A percentile compares a stretch with the other conserved stretches of the same genome.
These are phyloP conservation scores for Epizoanthus ramosus DNA, from an alignment of 92 coral and sea anemone species.

Conservation along the genomic window DNA sequence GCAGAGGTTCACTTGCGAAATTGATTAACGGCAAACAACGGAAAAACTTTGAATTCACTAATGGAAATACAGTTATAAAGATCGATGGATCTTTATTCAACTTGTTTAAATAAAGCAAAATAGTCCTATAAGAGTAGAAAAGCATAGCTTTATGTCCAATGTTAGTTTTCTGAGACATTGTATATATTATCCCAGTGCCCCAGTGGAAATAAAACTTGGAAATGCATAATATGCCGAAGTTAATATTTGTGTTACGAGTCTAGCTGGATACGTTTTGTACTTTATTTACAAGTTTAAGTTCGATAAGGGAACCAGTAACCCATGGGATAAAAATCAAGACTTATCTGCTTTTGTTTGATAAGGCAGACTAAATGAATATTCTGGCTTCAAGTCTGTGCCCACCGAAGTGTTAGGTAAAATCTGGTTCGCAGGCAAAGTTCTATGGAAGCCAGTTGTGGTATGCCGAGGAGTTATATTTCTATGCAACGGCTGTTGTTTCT, in stretches of 20 bases:
- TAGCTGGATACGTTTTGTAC: background rate
- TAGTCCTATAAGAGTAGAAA: no score
- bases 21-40: background rate
- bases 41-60: no score
- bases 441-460: slow-evolving; percentile 78
- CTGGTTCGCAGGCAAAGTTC: slow-evolving; percentile 89
- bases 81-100: background rate
- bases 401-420: slow-evolving; percentile 31
- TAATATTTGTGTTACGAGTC: background rate
- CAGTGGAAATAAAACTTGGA: no score
- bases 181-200: no score
- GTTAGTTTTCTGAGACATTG: no score
- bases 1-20: background rate
- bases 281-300: background rate
- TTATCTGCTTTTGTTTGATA: background rate
- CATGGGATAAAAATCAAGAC: slow-evolving; percentile 8
- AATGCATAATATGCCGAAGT: no score
- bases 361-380: slow-evolving; percentile 9
- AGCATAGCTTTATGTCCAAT: no score
- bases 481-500: slow-evolving; percentile 79
- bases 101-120: no score
- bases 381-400: slow-evolving; percentile 13
- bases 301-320: background rate
- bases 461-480: slow-evolving; percentile 70
- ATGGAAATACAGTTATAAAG: no score